phyloP scores from a whole-genome alignment of 2,113 vertebrate genomes.

The Psittacara wagleri region DNA sequence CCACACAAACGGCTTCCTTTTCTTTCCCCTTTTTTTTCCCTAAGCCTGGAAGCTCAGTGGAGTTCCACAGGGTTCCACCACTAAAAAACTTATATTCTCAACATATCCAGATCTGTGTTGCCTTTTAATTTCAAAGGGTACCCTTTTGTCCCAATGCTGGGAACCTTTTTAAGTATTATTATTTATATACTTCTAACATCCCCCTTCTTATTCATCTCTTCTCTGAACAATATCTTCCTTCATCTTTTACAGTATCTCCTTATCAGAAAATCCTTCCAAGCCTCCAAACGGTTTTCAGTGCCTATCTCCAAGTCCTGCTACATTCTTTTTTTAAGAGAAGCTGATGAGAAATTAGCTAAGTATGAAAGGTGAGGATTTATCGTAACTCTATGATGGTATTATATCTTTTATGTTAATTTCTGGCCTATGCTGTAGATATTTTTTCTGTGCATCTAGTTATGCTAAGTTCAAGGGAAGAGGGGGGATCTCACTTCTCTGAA shows the following conservation, averaged over 20 bases:
- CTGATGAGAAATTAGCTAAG: slow-evolving; percentile 59
- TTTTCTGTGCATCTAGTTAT: slow-evolving; percentile 51
- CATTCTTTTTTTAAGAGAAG: not conserved
- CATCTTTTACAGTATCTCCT: slow-evolving; percentile 29
- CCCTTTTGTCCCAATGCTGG: not conserved
- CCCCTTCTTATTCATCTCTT: slow-evolving; percentile 10
- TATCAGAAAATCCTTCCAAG: slow-evolving; percentile 56
- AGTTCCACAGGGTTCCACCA: not conserved
- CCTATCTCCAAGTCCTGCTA: slow-evolving; percentile 15
- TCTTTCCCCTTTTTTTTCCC: not conserved
- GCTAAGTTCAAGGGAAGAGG: slow-evolving; percentile 17
- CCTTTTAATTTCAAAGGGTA: slow-evolving; percentile 37
- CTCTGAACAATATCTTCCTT: slow-evolving; percentile 36
- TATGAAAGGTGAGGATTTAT: slow-evolving; percentile 58
- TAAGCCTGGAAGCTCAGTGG: not conserved
- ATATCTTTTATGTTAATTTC: slow-evolving; percentile 61
- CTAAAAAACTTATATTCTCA: not conserved
- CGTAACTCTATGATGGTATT: slow-evolving; percentile 27
- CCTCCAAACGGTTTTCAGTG: slow-evolving; percentile 26
- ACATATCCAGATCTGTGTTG: not conserved
- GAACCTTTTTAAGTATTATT: slow-evolving; percentile 23
- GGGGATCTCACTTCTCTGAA: not conserved
- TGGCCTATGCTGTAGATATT: not conserved
- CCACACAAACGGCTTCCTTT: not conserved
- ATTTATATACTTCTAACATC: slow-evolving; percentile 50